phyloP scores from a whole-genome alignment of 2,797 vertebrate genomes.

The Cryptoblepharus egeriae region DNA sequence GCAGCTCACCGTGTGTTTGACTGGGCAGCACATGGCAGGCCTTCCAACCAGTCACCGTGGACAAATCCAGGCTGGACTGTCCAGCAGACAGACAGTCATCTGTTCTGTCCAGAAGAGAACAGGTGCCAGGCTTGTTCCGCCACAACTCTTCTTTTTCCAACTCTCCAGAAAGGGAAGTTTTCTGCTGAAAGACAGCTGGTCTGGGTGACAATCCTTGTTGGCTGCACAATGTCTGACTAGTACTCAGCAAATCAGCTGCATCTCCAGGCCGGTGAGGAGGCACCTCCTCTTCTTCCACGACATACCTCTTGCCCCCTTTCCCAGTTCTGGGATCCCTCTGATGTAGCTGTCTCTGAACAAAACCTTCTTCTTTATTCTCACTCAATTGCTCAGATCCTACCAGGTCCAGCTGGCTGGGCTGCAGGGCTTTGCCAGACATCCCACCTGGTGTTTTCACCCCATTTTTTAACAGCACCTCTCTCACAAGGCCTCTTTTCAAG shows the following conservation, averaged over 20 bases:
- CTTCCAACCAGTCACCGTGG: constrained; percentile 57
- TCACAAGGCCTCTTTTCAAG: constrained; percentile 65
- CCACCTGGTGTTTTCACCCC: constrained; percentile 71
- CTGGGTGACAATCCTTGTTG: constrained; percentile 33
- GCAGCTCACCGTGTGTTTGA: constrained; percentile 67
- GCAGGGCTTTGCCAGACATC: constrained; percentile 66
- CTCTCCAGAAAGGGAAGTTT: constrained; percentile 63
- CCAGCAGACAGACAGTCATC: constrained; percentile 47
- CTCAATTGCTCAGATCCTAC: constrained; percentile 74
- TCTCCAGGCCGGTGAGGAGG: constrained; percentile 28
- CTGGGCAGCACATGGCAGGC: constrained; percentile 55
- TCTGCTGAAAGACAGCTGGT: constrained; percentile 41
- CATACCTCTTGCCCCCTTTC: constrained; percentile 71
- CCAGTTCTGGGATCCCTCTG: constrained; percentile 72
- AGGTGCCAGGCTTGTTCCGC: constrained; percentile 53
- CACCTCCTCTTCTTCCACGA: constrained; percentile 41
- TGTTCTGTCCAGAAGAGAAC: constrained; percentile 20
- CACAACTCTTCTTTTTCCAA: constrained; percentile 49
- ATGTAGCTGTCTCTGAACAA: constrained; percentile 35
- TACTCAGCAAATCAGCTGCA: constrained; percentile 32
- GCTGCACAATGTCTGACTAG: constrained; percentile 1
- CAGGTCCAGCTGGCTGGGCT: constrained; percentile 71
- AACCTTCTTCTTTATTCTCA: constrained; percentile 26
- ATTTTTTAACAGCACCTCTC: constrained; percentile 73
- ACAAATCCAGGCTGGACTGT: constrained; percentile 54